Conservation (phyloP, 2,113 vertebrate species). For the Cyanoramphus novaezelandiae region DNA sequence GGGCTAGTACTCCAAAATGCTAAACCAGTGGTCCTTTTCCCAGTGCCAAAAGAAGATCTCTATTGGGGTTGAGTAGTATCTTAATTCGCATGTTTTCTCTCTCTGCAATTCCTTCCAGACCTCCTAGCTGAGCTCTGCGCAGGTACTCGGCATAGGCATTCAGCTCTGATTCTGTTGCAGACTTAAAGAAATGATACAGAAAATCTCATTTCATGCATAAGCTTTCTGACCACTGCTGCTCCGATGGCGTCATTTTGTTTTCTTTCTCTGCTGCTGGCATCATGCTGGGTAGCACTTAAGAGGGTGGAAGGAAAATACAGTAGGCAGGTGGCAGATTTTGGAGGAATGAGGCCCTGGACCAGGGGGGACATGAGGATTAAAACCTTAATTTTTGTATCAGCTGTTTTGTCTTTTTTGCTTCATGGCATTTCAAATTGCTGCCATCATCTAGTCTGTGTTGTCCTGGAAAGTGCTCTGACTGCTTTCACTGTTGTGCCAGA, state of each 20-base stretch:
- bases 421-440: neutral
- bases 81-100: neutral
- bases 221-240: neutral
- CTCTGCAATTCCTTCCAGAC: neutral
- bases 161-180: neutral
- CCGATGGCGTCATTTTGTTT: neutral
- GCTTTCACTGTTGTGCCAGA: neutral
- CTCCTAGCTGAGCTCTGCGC: neutral
- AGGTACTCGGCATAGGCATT: neutral
- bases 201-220: neutral
- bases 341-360: neutral
- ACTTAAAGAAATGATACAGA: neutral
- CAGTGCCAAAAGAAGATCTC: neutral
- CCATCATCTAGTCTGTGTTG: neutral
- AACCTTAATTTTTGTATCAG: neutral
- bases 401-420: neutral
- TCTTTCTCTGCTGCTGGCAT: neutral
- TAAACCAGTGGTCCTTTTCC: neutral
- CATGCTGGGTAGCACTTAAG: neutral
- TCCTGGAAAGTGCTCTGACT: neutral
- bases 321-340: neutral
- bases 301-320: neutral
- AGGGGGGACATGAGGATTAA: neutral
- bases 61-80: accelerated
- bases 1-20: neutral